Base-by-base conservation (phyloP, 2,888 invertebrate species). In the Cyclophora punctaria region DNA sequence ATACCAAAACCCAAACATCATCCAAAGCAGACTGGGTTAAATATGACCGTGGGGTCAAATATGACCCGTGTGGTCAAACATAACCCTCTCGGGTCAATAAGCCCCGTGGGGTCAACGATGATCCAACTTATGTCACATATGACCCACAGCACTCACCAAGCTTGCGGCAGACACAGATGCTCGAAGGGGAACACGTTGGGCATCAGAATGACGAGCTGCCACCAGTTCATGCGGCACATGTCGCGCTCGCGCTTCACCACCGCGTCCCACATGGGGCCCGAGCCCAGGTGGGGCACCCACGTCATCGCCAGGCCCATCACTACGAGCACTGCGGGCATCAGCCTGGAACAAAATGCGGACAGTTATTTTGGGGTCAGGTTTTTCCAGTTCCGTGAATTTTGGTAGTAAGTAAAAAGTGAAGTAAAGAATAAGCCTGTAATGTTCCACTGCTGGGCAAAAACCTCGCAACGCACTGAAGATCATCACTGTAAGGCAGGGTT, bases 241-340 rank as follows among this genome's bases (percentile, higher is more conserved):
- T 86, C 85, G 0, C 82, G 62, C 52, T 88, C 88, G 1, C 86
- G 71, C 50, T 73, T 79, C 44, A 88, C 88, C 20, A 88, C 87
- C 0, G 86, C 87, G 41, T 88, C 88, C 88, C 88, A 88, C 86
- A 88, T 87, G 0, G 88, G 88, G 0, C 88, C 88, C 0, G 85
- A 83, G 0, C 87, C 88, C 53, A 85, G 2, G 34, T 83, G 87
- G 0, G 86, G 87, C 0, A 86, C 82, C 88, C 88, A 88, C 0
- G 87, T 88, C 87, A 87, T 87, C 0, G 86, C 86, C 3, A 87
- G 61, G 3, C 77, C 87, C 86, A 87, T 84, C 34, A 86, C 80
- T 0, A 88, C 86, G 0, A 87, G 62, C 0, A 85, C 87, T 45
- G 87, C 85, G 57, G 88, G 88, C 59, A 87, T 84, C 41, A 88